Percentiles rank a stretch among this genome's conserved stretches.
Conservation (phyloP, 2,797 vertebrate genomes). For the Sebastes cheni region DNA sequence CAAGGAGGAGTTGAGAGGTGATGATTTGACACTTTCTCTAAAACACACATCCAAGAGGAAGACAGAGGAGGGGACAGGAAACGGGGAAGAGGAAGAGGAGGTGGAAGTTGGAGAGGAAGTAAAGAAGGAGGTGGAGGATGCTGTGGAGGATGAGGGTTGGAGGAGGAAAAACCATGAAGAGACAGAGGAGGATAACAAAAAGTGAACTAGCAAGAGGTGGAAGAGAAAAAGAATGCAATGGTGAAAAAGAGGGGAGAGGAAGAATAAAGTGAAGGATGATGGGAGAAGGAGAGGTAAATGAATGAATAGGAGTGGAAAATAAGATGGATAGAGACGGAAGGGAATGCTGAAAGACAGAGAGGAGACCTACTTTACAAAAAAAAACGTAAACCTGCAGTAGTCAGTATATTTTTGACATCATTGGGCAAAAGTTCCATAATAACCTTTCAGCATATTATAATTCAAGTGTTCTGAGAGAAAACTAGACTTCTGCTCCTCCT, state of each 20-base stretch:
- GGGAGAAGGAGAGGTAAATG: not conserved
- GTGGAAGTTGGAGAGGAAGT: not conserved
- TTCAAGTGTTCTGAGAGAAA: too few species aligned
- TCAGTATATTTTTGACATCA: too few species aligned
- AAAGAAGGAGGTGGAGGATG: not conserved
- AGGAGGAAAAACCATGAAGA: not conserved
- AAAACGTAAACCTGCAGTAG: too few species aligned
- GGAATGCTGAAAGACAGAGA: not conserved
- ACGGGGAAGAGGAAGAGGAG: not conserved
- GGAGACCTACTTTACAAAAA: too few species aligned
- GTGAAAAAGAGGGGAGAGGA: not conserved
- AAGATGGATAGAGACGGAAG: not conserved
- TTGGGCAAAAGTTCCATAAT: too few species aligned
- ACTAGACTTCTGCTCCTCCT: too few species aligned
- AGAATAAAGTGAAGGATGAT: not conserved
- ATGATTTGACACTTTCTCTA: slow-evolving; percentile 46
- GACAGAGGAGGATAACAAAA: not conserved
- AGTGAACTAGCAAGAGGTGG: not conserved
- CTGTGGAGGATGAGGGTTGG: not conserved
- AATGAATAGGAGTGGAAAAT: not conserved
- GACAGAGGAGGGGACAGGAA: not conserved
- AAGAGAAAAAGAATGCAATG: not conserved
- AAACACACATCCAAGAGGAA: slow-evolving; percentile 33
- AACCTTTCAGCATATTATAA: too few species aligned
- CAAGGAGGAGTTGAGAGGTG: slow-evolving; percentile 77